phyloP scores from a whole-genome alignment of 2,797 vertebrate species.

The Sebastiscus tertius region DNA sequence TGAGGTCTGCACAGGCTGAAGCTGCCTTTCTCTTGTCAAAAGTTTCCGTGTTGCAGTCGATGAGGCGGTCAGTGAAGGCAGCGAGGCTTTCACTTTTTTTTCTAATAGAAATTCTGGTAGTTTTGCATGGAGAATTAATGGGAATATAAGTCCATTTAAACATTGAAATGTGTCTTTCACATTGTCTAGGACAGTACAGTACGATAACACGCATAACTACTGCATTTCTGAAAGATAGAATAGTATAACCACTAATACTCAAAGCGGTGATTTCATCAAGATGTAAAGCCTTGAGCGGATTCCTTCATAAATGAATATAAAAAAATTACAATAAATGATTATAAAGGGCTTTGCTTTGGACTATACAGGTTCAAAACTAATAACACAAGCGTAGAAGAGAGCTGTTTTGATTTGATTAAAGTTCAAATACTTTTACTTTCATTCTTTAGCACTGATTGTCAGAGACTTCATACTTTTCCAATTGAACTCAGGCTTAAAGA shows the following conservation, averaged over 20 bases:
- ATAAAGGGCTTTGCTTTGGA: background rate
- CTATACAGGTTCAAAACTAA: background rate
- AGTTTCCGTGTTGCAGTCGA: slow-evolving; percentile 27
- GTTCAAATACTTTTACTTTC: background rate
- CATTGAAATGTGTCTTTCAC: slow-evolving; percentile 6
- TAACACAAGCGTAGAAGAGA: background rate
- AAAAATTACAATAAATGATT: background rate
- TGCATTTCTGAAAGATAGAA: background rate
- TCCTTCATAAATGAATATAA: slow-evolving; percentile 1
- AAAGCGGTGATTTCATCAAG: slow-evolving; percentile 3
- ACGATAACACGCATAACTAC: background rate
- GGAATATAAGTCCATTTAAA: background rate
- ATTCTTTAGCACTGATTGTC: background rate
- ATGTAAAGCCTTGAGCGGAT: slow-evolving; percentile 3
- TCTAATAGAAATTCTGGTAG: background rate
- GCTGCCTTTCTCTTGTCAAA: slow-evolving; percentile 36
- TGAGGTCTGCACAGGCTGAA: slow-evolving; percentile 18
- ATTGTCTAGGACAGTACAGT: background rate
- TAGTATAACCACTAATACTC: slow-evolving; percentile 5
- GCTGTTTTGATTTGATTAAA: background rate
- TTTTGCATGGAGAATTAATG: slow-evolving; percentile 6
- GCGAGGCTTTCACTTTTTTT: background rate
- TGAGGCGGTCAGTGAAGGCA: slow-evolving; percentile 20
- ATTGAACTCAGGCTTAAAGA: background rate
- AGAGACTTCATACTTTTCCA: background rate